Evolutionary conservation across 2,888 invertebrate species (phyloP).

Genomic region (Clunio marinus): DNA sequence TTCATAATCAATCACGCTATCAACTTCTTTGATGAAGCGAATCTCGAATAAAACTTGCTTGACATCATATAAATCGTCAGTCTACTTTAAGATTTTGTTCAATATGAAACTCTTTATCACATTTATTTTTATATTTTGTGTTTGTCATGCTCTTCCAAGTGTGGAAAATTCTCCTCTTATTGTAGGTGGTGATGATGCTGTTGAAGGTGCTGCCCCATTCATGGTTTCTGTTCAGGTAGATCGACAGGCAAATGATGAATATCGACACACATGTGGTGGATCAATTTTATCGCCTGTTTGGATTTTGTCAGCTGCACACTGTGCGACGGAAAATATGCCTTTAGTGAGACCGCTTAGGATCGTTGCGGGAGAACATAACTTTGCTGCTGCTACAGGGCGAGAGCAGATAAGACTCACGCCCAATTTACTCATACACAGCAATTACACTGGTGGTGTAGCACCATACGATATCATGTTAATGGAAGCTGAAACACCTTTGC

Average conservation of each 20-base stretch:
- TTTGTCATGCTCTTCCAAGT: neutral
- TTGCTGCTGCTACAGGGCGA: neutral
- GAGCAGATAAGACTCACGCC: slow-evolving; percentile 45
- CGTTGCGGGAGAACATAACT: slow-evolving; percentile 1
- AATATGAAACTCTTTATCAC: neutral
- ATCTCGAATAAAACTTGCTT: too few relatives aligned
- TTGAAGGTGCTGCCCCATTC: neutral
- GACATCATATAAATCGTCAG: too few relatives aligned
- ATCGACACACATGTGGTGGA: neutral
- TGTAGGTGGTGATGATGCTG: neutral
- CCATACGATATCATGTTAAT: slow-evolving; percentile 45
- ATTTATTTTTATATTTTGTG: neutral
- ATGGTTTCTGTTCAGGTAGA: neutral
- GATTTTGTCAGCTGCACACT: slow-evolving; percentile 1
- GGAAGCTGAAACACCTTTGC: slow-evolving; percentile 43
- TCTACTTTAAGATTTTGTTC: too few relatives aligned
- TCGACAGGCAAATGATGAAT: neutral
- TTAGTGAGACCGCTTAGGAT: neutral
- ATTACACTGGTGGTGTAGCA: slow-evolving; percentile 41
- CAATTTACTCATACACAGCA: slow-evolving; percentile 46
- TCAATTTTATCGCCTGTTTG: neutral
- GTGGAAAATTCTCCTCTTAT: neutral
- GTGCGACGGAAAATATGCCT: neutral
- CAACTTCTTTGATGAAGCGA: too few relatives aligned
- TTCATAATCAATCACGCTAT: too few relatives aligned